Conservation (phyloP, 2,888 invertebrate species). For the Melitaea athalia region DNA sequence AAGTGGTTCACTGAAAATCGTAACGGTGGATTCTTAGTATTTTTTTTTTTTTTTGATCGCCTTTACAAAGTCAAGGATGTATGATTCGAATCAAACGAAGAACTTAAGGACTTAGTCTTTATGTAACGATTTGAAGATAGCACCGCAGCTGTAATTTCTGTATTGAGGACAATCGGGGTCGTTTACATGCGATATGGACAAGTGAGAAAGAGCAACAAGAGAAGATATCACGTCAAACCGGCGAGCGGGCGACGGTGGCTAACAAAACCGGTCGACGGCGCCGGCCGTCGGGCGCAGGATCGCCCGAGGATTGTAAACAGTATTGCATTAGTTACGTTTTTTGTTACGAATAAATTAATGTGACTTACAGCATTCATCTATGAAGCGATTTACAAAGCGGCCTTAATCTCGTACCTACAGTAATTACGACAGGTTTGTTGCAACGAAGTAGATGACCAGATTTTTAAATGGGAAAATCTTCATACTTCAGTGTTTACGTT, state of each 20-base stretch:
- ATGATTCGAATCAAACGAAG: conserved; percentile 1
- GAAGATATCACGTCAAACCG: conserved; percentile 80
- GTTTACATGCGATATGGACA: conserved; percentile 73
- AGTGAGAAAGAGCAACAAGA: conserved; percentile 71
- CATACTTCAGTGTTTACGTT: not conserved
- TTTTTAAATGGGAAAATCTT: conserved; percentile 7
- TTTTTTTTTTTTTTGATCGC: conserved; percentile 19
- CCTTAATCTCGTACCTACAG: conserved; percentile 13
- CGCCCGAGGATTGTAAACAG: conserved; percentile 73
- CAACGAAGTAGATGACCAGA: not conserved
- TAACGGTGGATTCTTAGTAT: conserved; percentile 29
- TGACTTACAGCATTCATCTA: conserved; percentile 30
- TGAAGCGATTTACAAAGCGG: conserved; percentile 11
- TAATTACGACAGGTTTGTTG: conserved; percentile 3
- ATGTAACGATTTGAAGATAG: conserved; percentile 25
- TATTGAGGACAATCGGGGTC: conserved; percentile 65
- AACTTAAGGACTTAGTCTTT: conserved; percentile 9
- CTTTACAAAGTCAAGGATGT: conserved; percentile 31
- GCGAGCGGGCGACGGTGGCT: conserved; percentile 71
- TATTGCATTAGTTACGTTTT: conserved; percentile 64
- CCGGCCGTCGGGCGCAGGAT: conserved; percentile 65
- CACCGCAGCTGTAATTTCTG: conserved; percentile 20
- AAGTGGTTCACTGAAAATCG: conserved; percentile 31
- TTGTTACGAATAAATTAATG: conserved; percentile 35
- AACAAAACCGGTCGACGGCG: conserved; percentile 79